Conservation (phyloP, 2,797 vertebrate genomes). For the Molossus molossus region DNA sequence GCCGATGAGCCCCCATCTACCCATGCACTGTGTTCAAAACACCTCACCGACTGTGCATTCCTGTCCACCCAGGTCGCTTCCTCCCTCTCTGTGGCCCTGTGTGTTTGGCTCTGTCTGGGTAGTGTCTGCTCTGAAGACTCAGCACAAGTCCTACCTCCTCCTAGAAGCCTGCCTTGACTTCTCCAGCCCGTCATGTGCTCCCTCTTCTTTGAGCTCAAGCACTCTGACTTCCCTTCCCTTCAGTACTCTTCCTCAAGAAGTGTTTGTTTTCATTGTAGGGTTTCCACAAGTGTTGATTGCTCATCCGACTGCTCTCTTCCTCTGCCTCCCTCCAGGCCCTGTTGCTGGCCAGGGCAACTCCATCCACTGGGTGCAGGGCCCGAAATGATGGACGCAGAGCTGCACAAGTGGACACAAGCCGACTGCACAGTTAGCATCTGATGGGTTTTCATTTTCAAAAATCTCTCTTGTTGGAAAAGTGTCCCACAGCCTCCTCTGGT, state of each 20-base stretch:
- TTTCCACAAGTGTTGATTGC: neutral
- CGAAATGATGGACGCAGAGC: neutral
- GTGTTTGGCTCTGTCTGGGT: neutral
- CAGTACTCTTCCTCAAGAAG: neutral
- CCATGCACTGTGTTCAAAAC: neutral
- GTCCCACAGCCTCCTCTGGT: neutral
- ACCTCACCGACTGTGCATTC: neutral
- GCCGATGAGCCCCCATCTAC: neutral
- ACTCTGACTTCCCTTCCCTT: neutral
- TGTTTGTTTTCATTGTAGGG: neutral
- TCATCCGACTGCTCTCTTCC: neutral
- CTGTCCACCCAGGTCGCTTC: neutral
- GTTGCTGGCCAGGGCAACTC: neutral
- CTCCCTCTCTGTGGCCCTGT: neutral
- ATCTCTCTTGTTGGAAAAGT: conserved; percentile 11
- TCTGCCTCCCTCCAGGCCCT: neutral
- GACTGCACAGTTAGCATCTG: neutral
- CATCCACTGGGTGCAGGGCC: neutral
- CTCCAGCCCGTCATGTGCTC: neutral
- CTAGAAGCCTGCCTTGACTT: neutral
- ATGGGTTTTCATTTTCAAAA: neutral
- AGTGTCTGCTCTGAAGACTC: neutral
- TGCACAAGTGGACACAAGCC: neutral
- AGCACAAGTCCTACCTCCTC: neutral
- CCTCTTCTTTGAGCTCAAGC: neutral